Conservation (phyloP, 2,113 vertebrate species). For the Tragelaphus buxtoni region DNA sequence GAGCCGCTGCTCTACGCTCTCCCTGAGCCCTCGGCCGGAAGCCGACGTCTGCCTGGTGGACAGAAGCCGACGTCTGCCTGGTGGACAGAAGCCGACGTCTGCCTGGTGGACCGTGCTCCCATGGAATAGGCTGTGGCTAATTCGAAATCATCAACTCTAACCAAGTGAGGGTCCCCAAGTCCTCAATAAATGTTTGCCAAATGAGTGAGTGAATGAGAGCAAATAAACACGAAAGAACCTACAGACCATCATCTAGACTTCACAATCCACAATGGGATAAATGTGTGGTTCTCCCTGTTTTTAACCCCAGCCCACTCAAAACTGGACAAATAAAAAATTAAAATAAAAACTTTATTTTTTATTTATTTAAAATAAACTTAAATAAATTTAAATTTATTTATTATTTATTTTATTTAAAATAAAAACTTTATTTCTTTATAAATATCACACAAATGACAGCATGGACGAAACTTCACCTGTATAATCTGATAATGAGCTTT, state of each 20-base stretch:
- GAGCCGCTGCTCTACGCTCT: rapidly evolving
- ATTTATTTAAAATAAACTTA: no score
- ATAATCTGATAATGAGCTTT: neutral
- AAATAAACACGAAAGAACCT: rapidly evolving
- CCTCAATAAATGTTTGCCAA: neutral
- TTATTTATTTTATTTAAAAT: neutral
- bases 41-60: neutral
- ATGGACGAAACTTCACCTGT: neutral
- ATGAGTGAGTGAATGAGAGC: no score
- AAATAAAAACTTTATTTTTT: neutral
- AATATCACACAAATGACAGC: neutral
- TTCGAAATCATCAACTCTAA: neutral
- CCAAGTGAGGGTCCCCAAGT: neutral
- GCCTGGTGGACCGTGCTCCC: no score
- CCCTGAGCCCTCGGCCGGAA: neutral
- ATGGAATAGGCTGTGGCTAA: neutral
- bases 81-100: neutral
- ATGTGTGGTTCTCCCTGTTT: neutral
- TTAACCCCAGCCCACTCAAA: neutral
- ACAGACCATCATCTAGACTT: no score
- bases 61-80: neutral
- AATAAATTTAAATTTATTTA: no score
- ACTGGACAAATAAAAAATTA: neutral
- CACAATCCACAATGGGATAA: neutral
- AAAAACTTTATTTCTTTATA: neutral